A percentile compares a stretch with the other conserved stretches of the same genome.
phyloP scores from a whole-genome alignment of 2,113 vertebrate species.

The Tichodroma muraria region DNA sequence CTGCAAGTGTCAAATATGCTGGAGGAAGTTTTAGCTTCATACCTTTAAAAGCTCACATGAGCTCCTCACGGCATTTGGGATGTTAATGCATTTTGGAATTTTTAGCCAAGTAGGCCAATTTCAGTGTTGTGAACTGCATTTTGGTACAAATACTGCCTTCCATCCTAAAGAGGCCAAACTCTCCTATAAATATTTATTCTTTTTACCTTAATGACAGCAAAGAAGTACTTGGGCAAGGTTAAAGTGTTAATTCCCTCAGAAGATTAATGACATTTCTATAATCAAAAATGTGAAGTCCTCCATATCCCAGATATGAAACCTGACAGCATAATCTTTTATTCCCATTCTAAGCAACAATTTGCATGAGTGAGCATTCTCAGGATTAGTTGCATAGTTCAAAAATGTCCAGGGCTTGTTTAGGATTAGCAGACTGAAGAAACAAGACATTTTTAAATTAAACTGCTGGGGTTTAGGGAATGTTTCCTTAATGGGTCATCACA shows the following conservation, averaged over 20 bases:
- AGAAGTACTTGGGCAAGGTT: neutral
- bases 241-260: neutral
- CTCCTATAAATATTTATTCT: neutral
- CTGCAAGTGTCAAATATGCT: fast-evolving
- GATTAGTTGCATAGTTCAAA: constrained; percentile 20
- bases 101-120: neutral
- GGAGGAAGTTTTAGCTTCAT: neutral
- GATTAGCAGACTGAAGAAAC: constrained; percentile 38
- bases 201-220: neutral
- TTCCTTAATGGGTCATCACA: neutral
- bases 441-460: constrained; percentile 6
- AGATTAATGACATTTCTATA: neutral
- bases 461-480: neutral
- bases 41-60: neutral
- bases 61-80: neutral
- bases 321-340: constrained; percentile 15
- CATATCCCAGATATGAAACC: neutral
- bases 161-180: neutral
- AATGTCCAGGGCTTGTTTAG: constrained; percentile 4
- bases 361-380: neutral
- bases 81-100: neutral
- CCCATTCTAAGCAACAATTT: constrained; percentile 13
- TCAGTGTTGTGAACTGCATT: neutral
- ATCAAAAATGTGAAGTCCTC: neutral
- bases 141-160: neutral